Conservation (phyloP, 2,797 vertebrate genomes). For the Vultur gryphus region DNA sequence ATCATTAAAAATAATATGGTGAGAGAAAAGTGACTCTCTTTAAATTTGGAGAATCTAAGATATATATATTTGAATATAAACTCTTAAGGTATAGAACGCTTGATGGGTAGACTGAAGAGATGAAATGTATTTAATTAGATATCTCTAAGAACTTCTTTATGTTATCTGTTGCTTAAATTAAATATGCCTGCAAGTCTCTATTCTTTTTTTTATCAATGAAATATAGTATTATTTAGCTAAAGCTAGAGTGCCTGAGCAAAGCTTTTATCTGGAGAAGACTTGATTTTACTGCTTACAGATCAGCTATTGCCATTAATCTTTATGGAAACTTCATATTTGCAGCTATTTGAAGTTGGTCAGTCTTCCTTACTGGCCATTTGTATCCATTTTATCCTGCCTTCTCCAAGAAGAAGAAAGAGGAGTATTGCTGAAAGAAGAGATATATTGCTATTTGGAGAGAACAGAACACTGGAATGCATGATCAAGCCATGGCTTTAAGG, state of each 20-base stretch:
- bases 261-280: neutral
- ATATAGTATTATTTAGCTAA: neutral
- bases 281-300: neutral
- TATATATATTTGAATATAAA: neutral
- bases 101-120: neutral
- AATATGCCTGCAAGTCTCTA: neutral
- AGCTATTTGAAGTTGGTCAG: neutral
- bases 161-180: neutral
- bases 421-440: neutral
- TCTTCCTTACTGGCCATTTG: neutral
- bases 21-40: neutral
- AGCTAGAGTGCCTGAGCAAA: neutral
- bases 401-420: neutral
- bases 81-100: neutral
- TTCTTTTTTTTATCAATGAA: neutral
- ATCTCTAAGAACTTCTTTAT: neutral
- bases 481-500: neutral
- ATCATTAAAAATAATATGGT: neutral
- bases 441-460: neutral
- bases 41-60: neutral
- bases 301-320: neutral
- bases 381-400: neutral
- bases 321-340: neutral
- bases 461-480: neutral
- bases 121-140: neutral